phyloP scores from a whole-genome alignment of 2,888 invertebrate species.

The Nomada hirtipes region DNA sequence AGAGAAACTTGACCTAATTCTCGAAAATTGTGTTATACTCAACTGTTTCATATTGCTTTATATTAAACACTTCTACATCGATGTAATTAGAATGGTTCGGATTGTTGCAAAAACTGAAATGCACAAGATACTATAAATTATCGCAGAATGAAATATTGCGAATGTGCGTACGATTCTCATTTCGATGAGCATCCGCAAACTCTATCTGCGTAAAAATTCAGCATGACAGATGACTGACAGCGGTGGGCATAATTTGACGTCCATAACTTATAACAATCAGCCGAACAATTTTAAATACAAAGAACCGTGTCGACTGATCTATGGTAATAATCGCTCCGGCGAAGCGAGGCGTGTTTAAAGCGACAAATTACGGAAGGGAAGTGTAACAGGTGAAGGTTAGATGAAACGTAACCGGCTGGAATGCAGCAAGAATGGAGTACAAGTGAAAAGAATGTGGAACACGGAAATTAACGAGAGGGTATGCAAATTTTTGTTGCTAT shows the following conservation, averaged over 20 bases:
- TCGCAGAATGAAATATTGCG: background rate
- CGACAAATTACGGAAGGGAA: slow-evolving; percentile 22
- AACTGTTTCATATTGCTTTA: background rate
- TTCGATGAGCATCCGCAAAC: background rate
- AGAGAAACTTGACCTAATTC: background rate
- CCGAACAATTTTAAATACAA: background rate
- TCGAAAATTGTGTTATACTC: background rate
- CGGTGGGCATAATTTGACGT: background rate
- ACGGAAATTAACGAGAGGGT: slow-evolving; percentile 15
- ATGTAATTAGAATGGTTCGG: too few species aligned
- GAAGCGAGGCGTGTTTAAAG: slow-evolving; percentile 9
- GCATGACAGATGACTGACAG: background rate
- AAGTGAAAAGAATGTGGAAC: background rate
- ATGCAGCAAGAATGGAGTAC: background rate
- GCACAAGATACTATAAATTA: background rate
- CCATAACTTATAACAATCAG: slow-evolving; percentile 18
- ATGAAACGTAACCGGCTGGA: background rate
- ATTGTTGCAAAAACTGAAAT: too few species aligned
- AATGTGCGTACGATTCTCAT: background rate
- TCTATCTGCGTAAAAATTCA: background rate
- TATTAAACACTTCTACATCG: too few species aligned
- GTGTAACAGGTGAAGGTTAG: slow-evolving; percentile 5
- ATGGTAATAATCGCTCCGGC: slow-evolving; percentile 19
- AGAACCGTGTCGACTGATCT: slow-evolving; percentile 4
- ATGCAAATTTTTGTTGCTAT: slow-evolving; percentile 23